Evolutionary conservation across 2,888 invertebrate genomes (phyloP), one percentile per base, ranked within the genome.

Genomic region (Microctonus brassicae): DNA sequence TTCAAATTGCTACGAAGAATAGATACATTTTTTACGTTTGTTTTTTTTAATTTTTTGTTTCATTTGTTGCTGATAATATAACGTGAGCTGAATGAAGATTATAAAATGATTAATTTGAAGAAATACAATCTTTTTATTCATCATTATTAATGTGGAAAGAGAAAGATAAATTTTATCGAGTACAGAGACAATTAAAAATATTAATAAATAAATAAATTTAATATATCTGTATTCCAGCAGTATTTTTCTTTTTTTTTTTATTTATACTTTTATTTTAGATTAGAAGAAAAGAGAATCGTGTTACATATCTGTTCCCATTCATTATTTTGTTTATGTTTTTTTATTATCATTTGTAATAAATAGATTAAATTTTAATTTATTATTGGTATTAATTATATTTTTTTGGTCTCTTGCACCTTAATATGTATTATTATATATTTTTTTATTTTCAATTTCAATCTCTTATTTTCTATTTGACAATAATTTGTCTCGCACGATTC

Each of bases 321-420:
- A 20, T 13, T 68, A 34, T 24, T 68, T 36, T n/a, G 26, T 58
- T 24, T 36, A 1, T 11, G 24, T 13, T n/a, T 42, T 17, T 34
- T 55, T 36, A n/a, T 11, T 47, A 47, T 24, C 17, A 47, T 17
- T 58, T 24, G 5, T 20, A 57, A 29, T 4, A 58, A 33, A 33
- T 58, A 58, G 2, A 58, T 58, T 26, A 34, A 47, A 47, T 47
- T 47, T 47, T 13, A 47, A 34, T 66, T 36, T 34, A 26, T 20
- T 55, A 36, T 26, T 20, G 13, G 7, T 55, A 33, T 52, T 34
- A 57, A 26, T 26, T 39, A 26, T 60, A 58, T 47, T 24, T 57
- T 55, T 13, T 68, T 68, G 68, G 68, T 68, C 68, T 68, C 68
- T 52, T 33, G 53, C 61, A 60, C 68, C 68, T n/a, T 61, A 60